Base-by-base conservation (phyloP, 2,888 invertebrate species). In the Himalopsyche tibetana region DNA sequence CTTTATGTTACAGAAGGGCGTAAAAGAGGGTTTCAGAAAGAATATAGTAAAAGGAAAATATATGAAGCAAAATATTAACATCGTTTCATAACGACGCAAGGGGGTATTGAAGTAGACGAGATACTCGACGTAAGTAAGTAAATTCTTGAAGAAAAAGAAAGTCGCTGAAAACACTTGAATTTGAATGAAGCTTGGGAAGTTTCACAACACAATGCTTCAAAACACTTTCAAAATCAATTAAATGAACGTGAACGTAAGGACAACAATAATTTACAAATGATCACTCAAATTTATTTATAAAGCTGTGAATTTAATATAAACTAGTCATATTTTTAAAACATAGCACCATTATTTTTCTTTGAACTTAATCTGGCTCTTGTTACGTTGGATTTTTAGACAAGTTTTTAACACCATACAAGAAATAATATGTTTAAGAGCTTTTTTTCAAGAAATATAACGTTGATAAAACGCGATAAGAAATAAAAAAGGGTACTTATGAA, bases 21-120 rank as follows among this genome's bases (percentile, higher is more conserved):
- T 55, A 80, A 42, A 84, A 63, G 79, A 82, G 79, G 69, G 19
- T 63, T 63, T 4, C 11, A 63, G 28, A 63, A 63, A 63, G 84
- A 84, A 79, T 36, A 55, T 69, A 56, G 63, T 82, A 82, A 84
- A 74, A 82, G 80, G 85, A 83, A 45, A 74, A 55, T 63, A 63
- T 63, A 63, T 63, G 19, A 63, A 63, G 63, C 63, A 86, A 85
- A 87, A 87, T 86, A 86, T 87, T 87, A 84, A 82, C 86, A 84
- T 87, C 85, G 84, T 87, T 87, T 87, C 85, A 85, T 87, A 87
- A 85, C 87, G 87, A 87, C 74, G 84, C 74, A 80, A 82, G 82
- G 82, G 63, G 85, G 51, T 85, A 69, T 82, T 63, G 82, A 45
- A 84, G 63, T 63, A 56, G 82, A 79, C 83, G 79, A 74, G 69